phyloP scores from a whole-genome alignment of 1,140 invertebrate genomes.

The Megalopta genalis region DNA sequence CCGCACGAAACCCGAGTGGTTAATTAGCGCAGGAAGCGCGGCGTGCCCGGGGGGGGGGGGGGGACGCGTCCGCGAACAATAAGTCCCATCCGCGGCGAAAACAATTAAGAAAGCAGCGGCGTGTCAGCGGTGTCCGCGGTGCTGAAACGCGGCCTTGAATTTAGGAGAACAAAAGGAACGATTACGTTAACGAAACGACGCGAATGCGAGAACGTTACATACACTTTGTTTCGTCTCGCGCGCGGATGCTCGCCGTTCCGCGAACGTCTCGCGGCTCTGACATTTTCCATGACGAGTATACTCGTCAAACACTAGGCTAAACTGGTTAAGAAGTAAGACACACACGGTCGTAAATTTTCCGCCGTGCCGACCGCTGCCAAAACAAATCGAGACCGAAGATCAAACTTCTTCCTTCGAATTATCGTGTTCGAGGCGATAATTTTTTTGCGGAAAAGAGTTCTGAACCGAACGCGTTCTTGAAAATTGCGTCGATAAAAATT shows the following conservation, averaged over 20 bases:
- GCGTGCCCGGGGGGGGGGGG: not conserved
- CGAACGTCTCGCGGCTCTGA: not conserved
- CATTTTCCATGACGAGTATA: too few species aligned
- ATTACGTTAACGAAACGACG: slow-evolving; percentile 35
- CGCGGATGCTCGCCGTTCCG: too few species aligned
- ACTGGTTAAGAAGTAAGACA: too few species aligned
- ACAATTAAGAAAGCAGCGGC: slow-evolving; percentile 32
- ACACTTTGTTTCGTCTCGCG: slow-evolving; percentile 1
- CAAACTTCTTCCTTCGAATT: too few species aligned
- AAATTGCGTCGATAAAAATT: too few species aligned
- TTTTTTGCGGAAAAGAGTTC: too few species aligned
- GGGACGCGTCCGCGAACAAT: slow-evolving; percentile 24
- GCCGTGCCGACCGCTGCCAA: too few species aligned
- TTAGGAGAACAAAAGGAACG: slow-evolving; percentile 39
- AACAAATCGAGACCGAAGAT: too few species aligned
- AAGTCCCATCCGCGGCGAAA: slow-evolving; percentile 27
- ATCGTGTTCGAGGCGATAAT: too few species aligned
- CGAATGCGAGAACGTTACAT: slow-evolving; percentile 34
- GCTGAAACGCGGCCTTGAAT: slow-evolving; percentile 51
- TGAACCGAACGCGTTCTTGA: too few species aligned
- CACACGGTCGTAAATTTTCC: too few species aligned
- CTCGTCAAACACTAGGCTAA: too few species aligned
- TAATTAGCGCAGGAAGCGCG: slow-evolving; percentile 18
- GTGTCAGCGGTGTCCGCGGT: slow-evolving; percentile 10
- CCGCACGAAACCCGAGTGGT: slow-evolving; percentile 11